These are phyloP conservation scores for Scaptomyza cyrtandrae DNA, from an alignment of 2,888 invertebrate genomes.

Conservation along the genomic window DNA sequence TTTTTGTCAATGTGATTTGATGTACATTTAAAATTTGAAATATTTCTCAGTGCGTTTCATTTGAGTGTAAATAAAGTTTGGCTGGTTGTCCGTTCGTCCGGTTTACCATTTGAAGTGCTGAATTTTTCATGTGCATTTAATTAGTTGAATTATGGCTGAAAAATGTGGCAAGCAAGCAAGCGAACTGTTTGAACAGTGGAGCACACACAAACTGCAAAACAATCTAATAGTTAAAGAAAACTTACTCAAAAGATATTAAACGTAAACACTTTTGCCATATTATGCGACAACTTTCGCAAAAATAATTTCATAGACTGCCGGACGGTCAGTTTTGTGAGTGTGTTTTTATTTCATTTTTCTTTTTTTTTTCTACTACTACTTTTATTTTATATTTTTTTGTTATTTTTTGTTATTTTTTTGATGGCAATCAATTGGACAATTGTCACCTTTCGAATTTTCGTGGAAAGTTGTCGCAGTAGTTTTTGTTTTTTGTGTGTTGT, in stretches of 20 bases:
- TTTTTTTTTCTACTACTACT: slow-evolving; percentile 3
- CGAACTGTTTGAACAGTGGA: slow-evolving; percentile 30
- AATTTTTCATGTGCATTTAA: slow-evolving; percentile 81
- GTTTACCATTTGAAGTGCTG: slow-evolving; percentile 78
- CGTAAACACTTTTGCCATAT: slow-evolving; percentile 73
- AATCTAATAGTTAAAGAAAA: slow-evolving; percentile 73
- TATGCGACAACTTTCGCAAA: slow-evolving; percentile 80
- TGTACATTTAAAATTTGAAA: slow-evolving; percentile 67
- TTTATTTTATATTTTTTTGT: not conserved
- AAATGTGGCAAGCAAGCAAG: slow-evolving; percentile 63
- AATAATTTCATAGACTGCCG: slow-evolving; percentile 61
- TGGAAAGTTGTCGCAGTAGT: slow-evolving; percentile 36
- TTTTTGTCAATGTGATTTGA: slow-evolving; percentile 37
- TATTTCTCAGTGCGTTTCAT: slow-evolving; percentile 68
- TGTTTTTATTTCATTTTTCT: slow-evolving; percentile 1
- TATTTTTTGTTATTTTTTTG: slow-evolving; percentile 7
- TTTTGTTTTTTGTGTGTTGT: not conserved
- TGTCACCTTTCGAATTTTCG: slow-evolving; percentile 61
- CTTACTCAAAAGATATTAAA: slow-evolving; percentile 68
- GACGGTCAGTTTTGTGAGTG: slow-evolving; percentile 23
- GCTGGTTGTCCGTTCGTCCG: slow-evolving; percentile 35
- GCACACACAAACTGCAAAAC: slow-evolving; percentile 59
- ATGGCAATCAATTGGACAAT: slow-evolving; percentile 59
- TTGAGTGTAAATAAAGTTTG: slow-evolving; percentile 29
- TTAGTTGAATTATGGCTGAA: slow-evolving; percentile 80